Evolutionary conservation across 2,797 vertebrate genomes (phyloP), one percentile per base, ranked within the genome.

Genomic region (Alcedo quadribrachys): DNA sequence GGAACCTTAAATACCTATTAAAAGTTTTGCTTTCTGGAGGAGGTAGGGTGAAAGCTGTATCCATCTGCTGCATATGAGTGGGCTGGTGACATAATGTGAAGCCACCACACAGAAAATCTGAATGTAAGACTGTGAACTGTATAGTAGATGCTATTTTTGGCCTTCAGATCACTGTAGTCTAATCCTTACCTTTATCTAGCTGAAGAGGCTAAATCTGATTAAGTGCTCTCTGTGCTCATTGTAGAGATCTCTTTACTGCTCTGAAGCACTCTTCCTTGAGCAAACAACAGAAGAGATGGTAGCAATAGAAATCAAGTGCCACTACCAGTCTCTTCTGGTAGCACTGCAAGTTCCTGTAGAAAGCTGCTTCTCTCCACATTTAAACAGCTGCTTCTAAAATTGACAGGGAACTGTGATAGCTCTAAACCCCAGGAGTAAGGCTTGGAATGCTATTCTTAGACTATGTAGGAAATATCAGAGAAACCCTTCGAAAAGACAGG

Each of bases 121-220:
- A 22, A 15, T 84, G 1, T 33, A 68, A 57, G 46, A 65, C 50
- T 2, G 16, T 35, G 62, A 89, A 84, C 28, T 63, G 16, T 91
- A 63, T 74, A 71, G 62, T 78, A n/a, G 81, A 53, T 82, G 65
- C 68, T 94, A 60, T 95, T 92, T 96, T 92, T 62, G 78, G 68
- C 58, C 32, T 82, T 69, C 66, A 80, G 65, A 67, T 92, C 50
- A 50, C 74, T 82, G 54, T 30, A 57, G 62, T 75, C 68, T 95
- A 88, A 93, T 94, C 83, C 54, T 88, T 92, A 84, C 67, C 84
- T 85, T 89, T 87, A 83, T 91, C 84, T 84, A 75, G 67, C 63
- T 93, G 68, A 89, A 57, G 81, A 91, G 53, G 65, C 46, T 94
- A 83, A 93, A 92, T 93, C 93, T 90, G 89, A 85, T 95, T 76